Conservation (phyloP, 2,113 vertebrate species). For the Craseonycteris thonglongyai region DNA sequence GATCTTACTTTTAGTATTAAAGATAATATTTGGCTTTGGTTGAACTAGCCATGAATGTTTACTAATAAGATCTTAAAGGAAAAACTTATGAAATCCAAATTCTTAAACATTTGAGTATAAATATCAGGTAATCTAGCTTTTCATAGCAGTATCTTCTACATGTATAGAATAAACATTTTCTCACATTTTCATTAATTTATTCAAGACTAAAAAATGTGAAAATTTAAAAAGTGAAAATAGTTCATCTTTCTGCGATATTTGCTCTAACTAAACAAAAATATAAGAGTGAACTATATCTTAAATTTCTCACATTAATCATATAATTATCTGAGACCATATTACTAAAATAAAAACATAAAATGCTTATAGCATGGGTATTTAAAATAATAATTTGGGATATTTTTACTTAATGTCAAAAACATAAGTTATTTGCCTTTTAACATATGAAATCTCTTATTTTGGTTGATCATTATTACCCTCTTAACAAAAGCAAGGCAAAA, state of each 20-base stretch:
- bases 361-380: background rate
- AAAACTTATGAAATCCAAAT: constrained; percentile 27
- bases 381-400: constrained; percentile 53
- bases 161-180: constrained; percentile 6
- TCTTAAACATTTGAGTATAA: constrained; percentile 1
- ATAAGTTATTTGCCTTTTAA: constrained; percentile 56
- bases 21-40: background rate
- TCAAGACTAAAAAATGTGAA: constrained; percentile 8
- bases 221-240: constrained; percentile 39
- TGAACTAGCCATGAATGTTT: background rate
- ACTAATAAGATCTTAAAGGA: constrained; percentile 21
- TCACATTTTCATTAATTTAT: constrained; percentile 33
- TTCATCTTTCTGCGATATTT: constrained; percentile 23
- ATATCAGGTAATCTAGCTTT: background rate
- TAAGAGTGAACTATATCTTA: constrained; percentile 35
- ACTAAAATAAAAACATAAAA: constrained; percentile 32
- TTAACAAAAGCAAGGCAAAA: constrained; percentile 65
- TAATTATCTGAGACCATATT: constrained; percentile 23
- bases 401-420: constrained; percentile 54
- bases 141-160: background rate
- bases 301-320: constrained; percentile 27
- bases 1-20: constrained; percentile 37
- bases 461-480: constrained; percentile 37
- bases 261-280: constrained; percentile 30
- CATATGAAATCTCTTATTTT: constrained; percentile 37